Conservation (phyloP, 1,140 invertebrate species). For the Planococcus citri region DNA sequence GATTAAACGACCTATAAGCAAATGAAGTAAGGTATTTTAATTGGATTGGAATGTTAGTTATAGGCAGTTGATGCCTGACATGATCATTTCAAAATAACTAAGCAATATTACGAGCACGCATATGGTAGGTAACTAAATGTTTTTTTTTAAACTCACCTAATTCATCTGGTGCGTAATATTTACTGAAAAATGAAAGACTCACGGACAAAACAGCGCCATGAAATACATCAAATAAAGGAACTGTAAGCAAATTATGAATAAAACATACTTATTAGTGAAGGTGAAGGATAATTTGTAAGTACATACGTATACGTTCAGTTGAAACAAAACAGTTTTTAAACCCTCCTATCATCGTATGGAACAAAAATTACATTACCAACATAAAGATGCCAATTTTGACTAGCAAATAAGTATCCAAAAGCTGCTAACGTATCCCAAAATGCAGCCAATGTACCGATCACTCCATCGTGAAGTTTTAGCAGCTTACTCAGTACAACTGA, state of each 20-base stretch:
- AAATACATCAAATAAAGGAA: slow-evolving; percentile 20
- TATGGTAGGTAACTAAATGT: too few relatives aligned
- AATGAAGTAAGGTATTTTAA: background rate
- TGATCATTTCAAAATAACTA: too few relatives aligned
- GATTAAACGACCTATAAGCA: background rate
- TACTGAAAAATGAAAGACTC: background rate
- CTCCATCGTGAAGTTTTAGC: slow-evolving; percentile 6
- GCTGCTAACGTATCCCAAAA: slow-evolving; percentile 18
- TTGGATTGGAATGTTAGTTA: too few relatives aligned
- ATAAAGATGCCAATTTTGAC: background rate
- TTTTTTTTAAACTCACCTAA: background rate
- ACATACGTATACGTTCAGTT: too few relatives aligned
- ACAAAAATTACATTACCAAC: too few relatives aligned
- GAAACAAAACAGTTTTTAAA: too few relatives aligned
- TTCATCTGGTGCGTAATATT: background rate
- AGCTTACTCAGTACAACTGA: background rate
- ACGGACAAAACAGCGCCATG: background rate
- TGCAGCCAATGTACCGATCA: slow-evolving; percentile 14
- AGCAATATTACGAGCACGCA: too few relatives aligned
- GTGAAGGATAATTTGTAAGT: too few relatives aligned
- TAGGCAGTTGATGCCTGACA: too few relatives aligned
- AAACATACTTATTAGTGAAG: too few relatives aligned
- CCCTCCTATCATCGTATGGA: too few relatives aligned
- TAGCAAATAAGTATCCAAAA: background rate
- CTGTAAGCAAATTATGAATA: background rate